Conservation (phyloP, 2,113 vertebrate genomes). For the Xenus cinereus region DNA sequence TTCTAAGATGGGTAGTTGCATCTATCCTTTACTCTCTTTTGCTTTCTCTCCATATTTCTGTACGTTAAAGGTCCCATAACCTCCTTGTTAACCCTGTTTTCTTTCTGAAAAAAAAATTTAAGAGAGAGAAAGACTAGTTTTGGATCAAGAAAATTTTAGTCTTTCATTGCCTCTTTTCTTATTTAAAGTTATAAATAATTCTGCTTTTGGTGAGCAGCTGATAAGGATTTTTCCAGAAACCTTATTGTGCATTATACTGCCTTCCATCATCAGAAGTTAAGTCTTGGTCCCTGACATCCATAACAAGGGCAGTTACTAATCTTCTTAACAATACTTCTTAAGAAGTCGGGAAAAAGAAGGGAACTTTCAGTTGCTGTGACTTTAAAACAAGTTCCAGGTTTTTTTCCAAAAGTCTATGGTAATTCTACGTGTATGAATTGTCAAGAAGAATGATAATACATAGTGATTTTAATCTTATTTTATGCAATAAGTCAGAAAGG, state of each 20-base stretch:
- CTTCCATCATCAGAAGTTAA: neutral
- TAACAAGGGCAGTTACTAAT: neutral
- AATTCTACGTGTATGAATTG: neutral
- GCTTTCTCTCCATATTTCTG: neutral
- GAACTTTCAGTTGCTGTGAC: neutral
- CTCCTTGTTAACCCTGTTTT: neutral
- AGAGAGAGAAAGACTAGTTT: neutral
- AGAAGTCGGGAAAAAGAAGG: neutral
- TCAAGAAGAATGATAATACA: neutral
- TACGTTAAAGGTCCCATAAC: neutral
- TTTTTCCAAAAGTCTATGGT: neutral
- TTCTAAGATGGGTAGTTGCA: neutral
- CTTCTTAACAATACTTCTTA: neutral
- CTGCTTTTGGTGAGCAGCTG: neutral
- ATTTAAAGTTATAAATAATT: neutral
- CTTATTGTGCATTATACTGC: neutral
- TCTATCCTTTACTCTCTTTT: neutral
- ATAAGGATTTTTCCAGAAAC: neutral
- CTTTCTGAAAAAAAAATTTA: neutral
- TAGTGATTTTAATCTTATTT: neutral
- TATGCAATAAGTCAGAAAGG: neutral
- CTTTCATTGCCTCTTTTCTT: neutral
- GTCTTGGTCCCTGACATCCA: neutral
- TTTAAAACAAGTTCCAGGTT: neutral
- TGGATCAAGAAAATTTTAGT: neutral